Conservation (phyloP, 2,888 invertebrate genomes). For the Zeuzera pyrina region DNA sequence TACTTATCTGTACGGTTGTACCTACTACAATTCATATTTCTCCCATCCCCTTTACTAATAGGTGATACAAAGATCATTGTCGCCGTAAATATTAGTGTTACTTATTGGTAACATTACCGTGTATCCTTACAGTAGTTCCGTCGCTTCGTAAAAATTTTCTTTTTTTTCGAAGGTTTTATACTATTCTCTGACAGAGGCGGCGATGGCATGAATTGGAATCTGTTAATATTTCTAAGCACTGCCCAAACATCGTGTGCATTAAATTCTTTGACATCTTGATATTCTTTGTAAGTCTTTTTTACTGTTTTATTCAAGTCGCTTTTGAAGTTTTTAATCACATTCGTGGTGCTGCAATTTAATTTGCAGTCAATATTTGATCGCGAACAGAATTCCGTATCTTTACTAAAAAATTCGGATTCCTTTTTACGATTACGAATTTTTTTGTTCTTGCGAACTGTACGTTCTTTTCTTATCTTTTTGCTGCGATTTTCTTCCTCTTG, state of each 20-base stretch:
- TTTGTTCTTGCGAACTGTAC: constrained; percentile 22
- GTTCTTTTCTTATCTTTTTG: constrained; percentile 31
- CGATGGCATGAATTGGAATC: constrained; percentile 44
- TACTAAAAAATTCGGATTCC: constrained; percentile 33
- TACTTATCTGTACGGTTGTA: not conserved
- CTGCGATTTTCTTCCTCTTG: constrained; percentile 23
- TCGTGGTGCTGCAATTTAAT: constrained; percentile 44
- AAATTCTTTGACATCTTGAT: constrained; percentile 22
- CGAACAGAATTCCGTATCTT: constrained; percentile 39
- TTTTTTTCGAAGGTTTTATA: constrained; percentile 24
- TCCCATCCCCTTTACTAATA: no score
- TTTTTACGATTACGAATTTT: constrained; percentile 21
- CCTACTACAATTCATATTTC: not conserved
- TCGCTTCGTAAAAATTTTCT: constrained; percentile 21
- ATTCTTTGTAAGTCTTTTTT: constrained; percentile 8
- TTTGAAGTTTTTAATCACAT: constrained; percentile 30
- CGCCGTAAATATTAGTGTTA: no score
- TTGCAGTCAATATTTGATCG: constrained; percentile 34
- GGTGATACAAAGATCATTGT: no score
- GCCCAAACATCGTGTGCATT: constrained; percentile 48
- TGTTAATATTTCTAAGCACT: constrained; percentile 48
- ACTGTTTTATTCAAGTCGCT: constrained; percentile 25
- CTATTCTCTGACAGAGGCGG: constrained; percentile 47
- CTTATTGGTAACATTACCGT: no score
- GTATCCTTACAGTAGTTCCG: constrained; percentile 29